Evolutionary conservation across 2,113 vertebrate genomes (phyloP).

Genomic region (Oenanthe oenanthe): DNA sequence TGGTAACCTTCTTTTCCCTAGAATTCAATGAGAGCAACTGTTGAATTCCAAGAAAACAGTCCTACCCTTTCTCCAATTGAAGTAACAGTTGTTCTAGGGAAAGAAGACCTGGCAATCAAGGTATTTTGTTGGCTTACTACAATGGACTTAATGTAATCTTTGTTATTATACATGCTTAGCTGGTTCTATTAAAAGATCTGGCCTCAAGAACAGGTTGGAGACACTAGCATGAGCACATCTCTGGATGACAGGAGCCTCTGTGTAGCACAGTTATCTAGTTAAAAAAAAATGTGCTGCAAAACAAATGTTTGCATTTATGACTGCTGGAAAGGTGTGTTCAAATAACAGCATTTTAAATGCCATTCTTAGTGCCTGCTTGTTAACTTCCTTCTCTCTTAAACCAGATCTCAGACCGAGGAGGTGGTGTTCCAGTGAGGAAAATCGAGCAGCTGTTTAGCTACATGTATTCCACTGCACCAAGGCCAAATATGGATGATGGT

Average conservation of each 20-base stretch:
- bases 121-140: slow-evolving; percentile 64
- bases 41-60: slow-evolving; percentile 90
- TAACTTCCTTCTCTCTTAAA: neutral
- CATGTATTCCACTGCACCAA: slow-evolving; percentile 95
- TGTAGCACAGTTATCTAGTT: neutral
- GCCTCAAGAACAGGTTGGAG: neutral
- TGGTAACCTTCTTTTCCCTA: slow-evolving; percentile 52
- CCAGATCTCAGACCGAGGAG: slow-evolving; percentile 93
- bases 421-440: slow-evolving; percentile 92
- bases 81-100: slow-evolving; percentile 88
- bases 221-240: neutral
- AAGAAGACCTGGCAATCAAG: slow-evolving; percentile 96
- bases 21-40: slow-evolving; percentile 98
- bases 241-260: neutral
- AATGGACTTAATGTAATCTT: neutral
- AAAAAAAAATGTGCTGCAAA: neutral
- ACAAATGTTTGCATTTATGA: neutral
- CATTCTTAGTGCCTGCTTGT: neutral
- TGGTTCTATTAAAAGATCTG: neutral
- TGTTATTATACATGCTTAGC: neutral
- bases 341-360: neutral
- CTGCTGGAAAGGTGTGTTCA: neutral
- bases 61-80: slow-evolving; percentile 85
- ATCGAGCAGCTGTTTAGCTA: slow-evolving; percentile 95
- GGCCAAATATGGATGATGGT: slow-evolving; percentile 82